A percentile compares a stretch with the other conserved stretches of the same genome.
These are phyloP conservation scores for Orcinus orca DNA, from an alignment of 2,113 vertebrate species.

Conservation along the genomic window DNA sequence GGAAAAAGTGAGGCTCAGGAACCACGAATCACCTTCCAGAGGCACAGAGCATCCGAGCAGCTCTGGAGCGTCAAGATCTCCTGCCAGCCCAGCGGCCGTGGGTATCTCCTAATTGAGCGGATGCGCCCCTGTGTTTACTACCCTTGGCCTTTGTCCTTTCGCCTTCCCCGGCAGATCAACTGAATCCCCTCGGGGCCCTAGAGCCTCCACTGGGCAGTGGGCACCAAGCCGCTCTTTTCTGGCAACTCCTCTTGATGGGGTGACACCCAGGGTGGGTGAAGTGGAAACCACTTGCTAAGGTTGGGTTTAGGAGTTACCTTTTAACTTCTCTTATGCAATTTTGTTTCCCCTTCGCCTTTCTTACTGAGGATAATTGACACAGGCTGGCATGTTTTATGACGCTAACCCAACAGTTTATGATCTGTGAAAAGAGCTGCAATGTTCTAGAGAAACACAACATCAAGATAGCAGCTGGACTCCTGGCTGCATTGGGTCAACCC, in stretches of 20 bases:
- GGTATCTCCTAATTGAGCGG: neutral
- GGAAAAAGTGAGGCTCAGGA: neutral
- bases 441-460: neutral
- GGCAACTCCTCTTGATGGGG: neutral
- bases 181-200: neutral
- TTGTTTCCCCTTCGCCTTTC: neutral
- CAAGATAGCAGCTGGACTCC: neutral
- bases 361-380: neutral
- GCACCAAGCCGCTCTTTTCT: neutral
- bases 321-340: neutral
- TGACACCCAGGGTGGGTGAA: neutral
- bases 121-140: rapidly evolving
- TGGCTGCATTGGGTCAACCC: neutral
- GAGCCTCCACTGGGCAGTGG: no score
- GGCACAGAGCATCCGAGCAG: neutral
- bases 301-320: neutral
- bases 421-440: neutral
- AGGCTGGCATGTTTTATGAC: neutral
- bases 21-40: neutral
- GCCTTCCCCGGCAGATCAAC: no score
- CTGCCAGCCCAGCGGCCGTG: rapidly evolving
- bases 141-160: neutral
- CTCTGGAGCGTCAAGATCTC: rapidly evolving
- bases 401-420: neutral
- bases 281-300: neutral